phyloP scores from a whole-genome alignment of 1,140 invertebrate species.

The Drosophila ananassae region DNA sequence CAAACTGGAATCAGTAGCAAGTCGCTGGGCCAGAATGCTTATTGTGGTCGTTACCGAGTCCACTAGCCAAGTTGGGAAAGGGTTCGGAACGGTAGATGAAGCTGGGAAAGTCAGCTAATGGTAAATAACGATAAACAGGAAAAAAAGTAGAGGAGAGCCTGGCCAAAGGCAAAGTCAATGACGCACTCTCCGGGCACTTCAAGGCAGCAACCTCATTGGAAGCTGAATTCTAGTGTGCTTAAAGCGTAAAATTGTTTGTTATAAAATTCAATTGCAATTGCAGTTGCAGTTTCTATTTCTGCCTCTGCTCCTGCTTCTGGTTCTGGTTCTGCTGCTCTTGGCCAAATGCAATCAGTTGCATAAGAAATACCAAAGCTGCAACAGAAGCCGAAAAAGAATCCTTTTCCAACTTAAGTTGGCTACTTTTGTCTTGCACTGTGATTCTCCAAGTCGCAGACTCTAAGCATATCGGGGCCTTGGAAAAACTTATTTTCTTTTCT shows the following conservation, averaged over 20 bases:
- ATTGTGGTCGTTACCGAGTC: conserved; percentile 52
- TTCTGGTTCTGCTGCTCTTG: conserved; percentile 31
- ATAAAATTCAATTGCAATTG: conserved; percentile 76
- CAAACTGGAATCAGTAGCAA: background rate
- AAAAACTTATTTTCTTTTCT: conserved; percentile 26
- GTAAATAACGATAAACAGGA: conserved; percentile 79
- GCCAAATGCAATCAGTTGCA: conserved; percentile 69
- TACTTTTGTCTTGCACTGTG: conserved; percentile 64
- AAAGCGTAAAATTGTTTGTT: conserved; percentile 82
- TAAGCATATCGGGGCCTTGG: conserved; percentile 40
- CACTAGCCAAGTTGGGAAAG: conserved; percentile 17
- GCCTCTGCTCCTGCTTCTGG: conserved; percentile 8
- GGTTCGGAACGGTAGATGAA: background rate
- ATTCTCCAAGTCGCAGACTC: conserved; percentile 46
- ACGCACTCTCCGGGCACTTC: conserved; percentile 44
- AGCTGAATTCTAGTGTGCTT: conserved; percentile 62
- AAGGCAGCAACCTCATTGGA: conserved; percentile 42
- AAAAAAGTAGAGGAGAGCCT: conserved; percentile 66
- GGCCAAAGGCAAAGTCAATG: conserved; percentile 78
- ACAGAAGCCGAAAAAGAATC: conserved; percentile 26
- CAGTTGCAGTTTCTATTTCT: conserved; percentile 21
- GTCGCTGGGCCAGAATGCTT: conserved; percentile 50
- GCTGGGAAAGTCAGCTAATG: conserved; percentile 43
- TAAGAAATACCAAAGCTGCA: conserved; percentile 50
- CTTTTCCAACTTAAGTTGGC: conserved; percentile 45